A percentile compares a stretch with the other conserved stretches of the same genome.
phyloP scores from a whole-genome alignment of 2,888 invertebrate species.

The Perizoma affinitatum region DNA sequence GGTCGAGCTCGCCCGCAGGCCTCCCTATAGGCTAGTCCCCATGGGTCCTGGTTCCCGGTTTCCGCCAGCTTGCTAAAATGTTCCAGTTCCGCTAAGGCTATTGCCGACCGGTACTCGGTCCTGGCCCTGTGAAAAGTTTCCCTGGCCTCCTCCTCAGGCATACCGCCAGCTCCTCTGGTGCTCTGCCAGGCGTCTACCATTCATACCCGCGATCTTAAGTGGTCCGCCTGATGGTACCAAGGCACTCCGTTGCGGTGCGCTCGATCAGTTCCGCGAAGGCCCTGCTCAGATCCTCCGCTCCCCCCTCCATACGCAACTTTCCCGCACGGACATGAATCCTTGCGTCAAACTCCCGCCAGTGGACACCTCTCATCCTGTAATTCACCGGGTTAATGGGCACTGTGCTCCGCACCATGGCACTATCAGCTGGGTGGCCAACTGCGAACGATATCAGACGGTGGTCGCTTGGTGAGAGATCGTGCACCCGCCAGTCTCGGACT shows the following conservation, averaged over 20 bases:
- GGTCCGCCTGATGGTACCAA: too few species aligned
- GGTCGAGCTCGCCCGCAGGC: constrained; percentile 1
- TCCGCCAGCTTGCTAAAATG: too few species aligned
- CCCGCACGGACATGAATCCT: not conserved
- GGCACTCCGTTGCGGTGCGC: constrained; percentile 6
- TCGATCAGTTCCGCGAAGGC: constrained; percentile 2
- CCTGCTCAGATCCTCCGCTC: constrained; percentile 2
- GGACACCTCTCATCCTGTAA: constrained; percentile 1
- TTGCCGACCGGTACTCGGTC: not conserved
- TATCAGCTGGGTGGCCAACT: not conserved
- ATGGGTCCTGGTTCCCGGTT: too few species aligned
- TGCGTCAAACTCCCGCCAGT: constrained; percentile 6
- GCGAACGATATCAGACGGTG: constrained; percentile 2
- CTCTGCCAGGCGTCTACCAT: constrained; percentile 1
- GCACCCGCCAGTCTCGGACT: too few species aligned
- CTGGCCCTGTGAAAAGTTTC: too few species aligned
- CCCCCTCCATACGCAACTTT: not conserved
- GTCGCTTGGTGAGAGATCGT: too few species aligned
- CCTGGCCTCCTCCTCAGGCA: too few species aligned
- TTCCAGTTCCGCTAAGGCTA: too few species aligned
- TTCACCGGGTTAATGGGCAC: not conserved
- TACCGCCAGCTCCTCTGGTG: not conserved
- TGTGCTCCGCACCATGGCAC: not conserved
- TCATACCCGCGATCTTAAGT: too few species aligned
- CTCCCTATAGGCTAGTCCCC: not conserved